Conservation (phyloP, 2,113 vertebrate genomes). For the Podarcis raffonei region DNA sequence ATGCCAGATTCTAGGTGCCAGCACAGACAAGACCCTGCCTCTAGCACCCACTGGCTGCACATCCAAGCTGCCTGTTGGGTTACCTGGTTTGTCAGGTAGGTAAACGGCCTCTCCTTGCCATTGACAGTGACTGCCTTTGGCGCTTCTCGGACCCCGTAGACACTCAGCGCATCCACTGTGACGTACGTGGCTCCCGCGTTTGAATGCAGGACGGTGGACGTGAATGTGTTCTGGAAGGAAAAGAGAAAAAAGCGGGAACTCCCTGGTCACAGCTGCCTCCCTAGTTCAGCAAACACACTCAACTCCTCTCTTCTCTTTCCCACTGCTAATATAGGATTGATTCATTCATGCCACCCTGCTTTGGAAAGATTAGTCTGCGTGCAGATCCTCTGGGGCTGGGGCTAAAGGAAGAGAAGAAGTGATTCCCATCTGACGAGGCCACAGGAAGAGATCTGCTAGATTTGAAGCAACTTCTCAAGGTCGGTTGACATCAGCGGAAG, state of each 20-base stretch:
- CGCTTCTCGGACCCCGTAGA: constrained; percentile 80
- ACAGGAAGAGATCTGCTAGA: not conserved
- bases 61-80: accelerated
- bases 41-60: too few relatives aligned
- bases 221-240: constrained; percentile 78
- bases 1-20: not conserved
- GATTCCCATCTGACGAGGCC: not conserved
- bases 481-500: not conserved
- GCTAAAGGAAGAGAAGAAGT: not conserved
- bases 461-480: not conserved
- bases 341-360: too few relatives aligned
- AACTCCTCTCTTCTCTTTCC: too few relatives aligned
- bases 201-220: constrained; percentile 78
- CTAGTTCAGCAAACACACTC: too few relatives aligned
- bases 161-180: constrained; percentile 73
- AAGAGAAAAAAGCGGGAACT: not conserved
- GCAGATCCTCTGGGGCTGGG: too few relatives aligned
- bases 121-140: constrained; percentile 82
- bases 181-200: constrained; percentile 75
- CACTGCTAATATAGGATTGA: too few relatives aligned
- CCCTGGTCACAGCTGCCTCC: too few relatives aligned
- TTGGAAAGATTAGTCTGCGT: too few relatives aligned
- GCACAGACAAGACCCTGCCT: not conserved
- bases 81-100: constrained; percentile 83
- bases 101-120: constrained; percentile 77